Evolutionary conservation across 35 echinoderm and acorn worm species (phyloP).

Genomic region (Stichopus chloronotus): DNA sequence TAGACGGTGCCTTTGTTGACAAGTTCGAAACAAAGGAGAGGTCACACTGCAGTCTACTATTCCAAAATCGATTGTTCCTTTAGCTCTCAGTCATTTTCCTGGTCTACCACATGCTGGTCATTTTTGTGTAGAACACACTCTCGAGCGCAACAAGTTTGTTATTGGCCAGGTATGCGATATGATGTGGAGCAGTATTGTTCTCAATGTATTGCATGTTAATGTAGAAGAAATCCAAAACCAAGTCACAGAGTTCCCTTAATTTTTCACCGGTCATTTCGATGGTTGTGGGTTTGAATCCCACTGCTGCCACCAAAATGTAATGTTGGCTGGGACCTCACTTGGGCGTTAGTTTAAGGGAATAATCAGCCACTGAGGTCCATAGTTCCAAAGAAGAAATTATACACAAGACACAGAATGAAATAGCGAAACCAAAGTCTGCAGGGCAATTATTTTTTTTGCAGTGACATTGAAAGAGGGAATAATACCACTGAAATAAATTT

Average conservation of each 20-base stretch:
- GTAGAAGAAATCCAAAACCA: not conserved
- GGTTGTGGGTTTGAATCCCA: no score
- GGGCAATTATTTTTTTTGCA: no score
- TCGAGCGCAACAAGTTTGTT: not conserved
- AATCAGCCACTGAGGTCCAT: no score
- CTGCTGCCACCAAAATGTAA: no score
- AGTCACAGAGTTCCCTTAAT: not conserved
- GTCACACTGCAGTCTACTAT: not conserved
- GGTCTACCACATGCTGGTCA: not conserved
- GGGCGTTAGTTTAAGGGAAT: no score
- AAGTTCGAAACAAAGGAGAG: not conserved
- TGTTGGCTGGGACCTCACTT: no score
- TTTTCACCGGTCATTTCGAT: no score
- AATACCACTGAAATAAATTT: no score
- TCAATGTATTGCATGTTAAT: constrained; percentile 2
- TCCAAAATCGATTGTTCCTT: not conserved
- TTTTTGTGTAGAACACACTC: not conserved
- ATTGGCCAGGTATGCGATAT: not conserved
- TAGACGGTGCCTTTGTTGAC: not conserved
- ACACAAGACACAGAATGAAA: no score
- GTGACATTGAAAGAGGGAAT: no score
- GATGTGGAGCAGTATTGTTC: constrained; percentile 4
- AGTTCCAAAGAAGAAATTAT: no score
- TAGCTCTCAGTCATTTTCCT: not conserved
- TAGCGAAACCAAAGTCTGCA: no score